Evolutionary conservation across 2,888 invertebrate species (phyloP).

Genomic region (Esperia sulphurella): DNA sequence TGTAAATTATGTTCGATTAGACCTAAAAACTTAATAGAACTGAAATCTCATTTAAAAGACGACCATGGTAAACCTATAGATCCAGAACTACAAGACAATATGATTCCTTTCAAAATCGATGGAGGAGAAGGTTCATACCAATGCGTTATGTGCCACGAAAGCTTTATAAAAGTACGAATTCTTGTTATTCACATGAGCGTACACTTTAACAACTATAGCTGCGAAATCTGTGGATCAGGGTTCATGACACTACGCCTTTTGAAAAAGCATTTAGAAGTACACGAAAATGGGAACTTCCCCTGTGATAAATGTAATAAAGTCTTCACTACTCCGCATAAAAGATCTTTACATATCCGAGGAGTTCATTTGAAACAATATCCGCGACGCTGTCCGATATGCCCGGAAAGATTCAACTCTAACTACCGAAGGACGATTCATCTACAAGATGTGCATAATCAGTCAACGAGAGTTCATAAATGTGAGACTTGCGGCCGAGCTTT

Average conservation of each 20-base stretch:
- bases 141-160: conserved; percentile 61
- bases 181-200: conserved; percentile 72
- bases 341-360: conserved; percentile 58
- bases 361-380: conserved; percentile 66
- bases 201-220: conserved; percentile 70
- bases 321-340: conserved; percentile 62
- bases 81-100: conserved; percentile 59
- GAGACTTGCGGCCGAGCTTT: conserved; percentile 66
- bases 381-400: conserved; percentile 64
- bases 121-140: conserved; percentile 43
- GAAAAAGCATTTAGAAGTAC: conserved; percentile 68
- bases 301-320: conserved; percentile 64
- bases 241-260: conserved; percentile 66
- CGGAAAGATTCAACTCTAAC: conserved; percentile 68
- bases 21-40: conserved; percentile 38
- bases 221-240: conserved; percentile 67
- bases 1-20: conserved; percentile 54
- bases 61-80: conserved; percentile 55
- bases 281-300: conserved; percentile 63
- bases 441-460: conserved; percentile 68
- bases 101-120: conserved; percentile 64
- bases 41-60: conserved; percentile 58
- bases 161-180: conserved; percentile 62
- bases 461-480: conserved; percentile 67
- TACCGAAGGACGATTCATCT: conserved; percentile 68